phyloP scores from a whole-genome alignment of 2,797 vertebrate species.

The Sternotherus odoratus region DNA sequence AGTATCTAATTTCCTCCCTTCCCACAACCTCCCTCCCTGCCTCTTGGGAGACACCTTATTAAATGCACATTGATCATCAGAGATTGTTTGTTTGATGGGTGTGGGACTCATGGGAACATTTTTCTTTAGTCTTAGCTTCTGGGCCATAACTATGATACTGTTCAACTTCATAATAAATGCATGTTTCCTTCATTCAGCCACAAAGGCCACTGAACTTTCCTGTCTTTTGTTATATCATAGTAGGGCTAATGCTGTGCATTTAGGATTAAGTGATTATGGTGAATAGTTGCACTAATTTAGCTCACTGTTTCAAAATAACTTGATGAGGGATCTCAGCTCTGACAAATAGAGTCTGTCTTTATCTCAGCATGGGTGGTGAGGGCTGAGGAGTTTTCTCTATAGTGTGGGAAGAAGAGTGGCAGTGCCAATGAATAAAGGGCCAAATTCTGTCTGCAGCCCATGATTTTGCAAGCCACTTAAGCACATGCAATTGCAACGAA shows the following conservation, averaged over 20 bases:
- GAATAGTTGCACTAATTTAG: background rate
- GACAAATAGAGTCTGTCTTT: background rate
- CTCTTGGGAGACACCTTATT: background rate
- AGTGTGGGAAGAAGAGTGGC: background rate
- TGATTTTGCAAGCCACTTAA: background rate
- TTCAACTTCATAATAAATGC: background rate
- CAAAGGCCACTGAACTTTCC: background rate
- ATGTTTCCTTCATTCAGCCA: background rate
- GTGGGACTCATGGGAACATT: background rate
- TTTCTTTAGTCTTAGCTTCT: background rate
- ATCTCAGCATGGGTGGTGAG: background rate
- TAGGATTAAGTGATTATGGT: background rate
- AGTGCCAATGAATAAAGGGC: background rate
- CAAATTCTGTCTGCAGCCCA: background rate
- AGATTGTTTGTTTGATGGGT: background rate
- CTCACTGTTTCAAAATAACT: background rate
- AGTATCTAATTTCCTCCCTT: conserved; percentile 74
- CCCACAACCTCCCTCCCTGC: background rate
- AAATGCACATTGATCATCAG: background rate
- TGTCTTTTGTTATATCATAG: background rate
- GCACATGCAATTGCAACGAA: background rate
- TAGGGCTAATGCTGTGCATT: background rate
- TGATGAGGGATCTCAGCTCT: background rate
- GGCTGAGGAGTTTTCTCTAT: background rate
- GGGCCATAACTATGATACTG: background rate